Percentiles rank a stretch among this genome's conserved stretches.
These are phyloP conservation scores for Tachysurus fulvidraco DNA, from an alignment of 2,113 vertebrate species.

Conservation along the genomic window DNA sequence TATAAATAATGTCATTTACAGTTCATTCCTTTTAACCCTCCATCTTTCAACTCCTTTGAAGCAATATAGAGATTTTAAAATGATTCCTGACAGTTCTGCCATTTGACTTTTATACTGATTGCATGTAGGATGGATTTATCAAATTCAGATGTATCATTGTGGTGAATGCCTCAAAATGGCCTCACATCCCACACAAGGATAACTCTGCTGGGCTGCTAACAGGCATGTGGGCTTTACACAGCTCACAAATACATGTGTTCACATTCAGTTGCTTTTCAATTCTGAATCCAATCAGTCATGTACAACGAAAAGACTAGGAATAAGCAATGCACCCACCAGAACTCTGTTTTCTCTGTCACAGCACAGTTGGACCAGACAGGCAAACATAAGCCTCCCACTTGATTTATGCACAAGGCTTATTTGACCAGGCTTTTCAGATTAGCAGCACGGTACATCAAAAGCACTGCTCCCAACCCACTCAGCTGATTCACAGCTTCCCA, in stretches of 20 bases:
- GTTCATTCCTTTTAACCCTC: background rate
- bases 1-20: background rate
- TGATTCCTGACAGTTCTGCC: background rate
- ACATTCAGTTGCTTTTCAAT: slow-evolving; percentile 40
- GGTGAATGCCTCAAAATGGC: slow-evolving; percentile 36
- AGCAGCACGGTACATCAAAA: slow-evolving; percentile 50
- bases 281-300: slow-evolving; percentile 39
- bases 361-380: slow-evolving; percentile 41
- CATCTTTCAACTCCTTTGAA: background rate
- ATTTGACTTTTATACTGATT: background rate
- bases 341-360: slow-evolving; percentile 50
- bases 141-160: slow-evolving; percentile 38
- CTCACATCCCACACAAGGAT: slow-evolving; percentile 41
- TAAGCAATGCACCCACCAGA: slow-evolving; percentile 29
- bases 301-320: slow-evolving; percentile 30
- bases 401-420: slow-evolving; percentile 50
- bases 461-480: slow-evolving; percentile 44
- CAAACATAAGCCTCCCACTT: slow-evolving; percentile 48
- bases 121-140: slow-evolving; percentile 35
- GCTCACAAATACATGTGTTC: slow-evolving; percentile 41
- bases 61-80: background rate
- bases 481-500: slow-evolving; percentile 45
- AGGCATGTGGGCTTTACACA: slow-evolving; percentile 34
- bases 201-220: slow-evolving; percentile 13
- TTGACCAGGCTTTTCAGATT: slow-evolving; percentile 55